Base-by-base conservation (phyloP, 1,140 invertebrate genomes). In the Trichonephila inaurata region DNA sequence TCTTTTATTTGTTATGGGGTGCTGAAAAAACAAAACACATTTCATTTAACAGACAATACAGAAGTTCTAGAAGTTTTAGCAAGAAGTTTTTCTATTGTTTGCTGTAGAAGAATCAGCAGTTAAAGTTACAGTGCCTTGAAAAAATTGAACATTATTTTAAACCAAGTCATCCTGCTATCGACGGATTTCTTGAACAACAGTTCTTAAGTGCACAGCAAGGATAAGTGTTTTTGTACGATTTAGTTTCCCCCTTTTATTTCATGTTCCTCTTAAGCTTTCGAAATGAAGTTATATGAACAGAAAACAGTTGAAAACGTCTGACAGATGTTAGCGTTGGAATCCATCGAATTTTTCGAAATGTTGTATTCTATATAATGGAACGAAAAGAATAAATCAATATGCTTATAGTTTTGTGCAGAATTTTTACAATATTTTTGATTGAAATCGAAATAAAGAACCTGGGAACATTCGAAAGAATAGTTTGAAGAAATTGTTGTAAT, bases 101-200 rank as follows among this genome's bases (percentile, higher is more conserved):
- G n/a, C 85, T 64, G 51, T 93, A 44, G 87, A 85, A 89, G 88
- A 94, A 90, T 85, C 81, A 21, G 93, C 93, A 28, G 93, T 94
- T 7, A 94, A 94, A 94, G 93, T 94, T 14, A 94, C 93, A 40
- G 87, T 94, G 24, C 85, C 90, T 85, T 94, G 87, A 94, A 94
- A 7, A 61, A 91, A 72, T n/a, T 18, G 10, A 51, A 88, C 33
- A 69, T 7, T 82, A 81, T 60, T 82, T 82, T 82, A 89, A 89
- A 64, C 28, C 19, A 88, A 24, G 10, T 40, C 58, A 40, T 28
- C 19, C 2, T 33, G 61, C 19, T 33, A 91, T 82, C 61, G 69
- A 89, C n/a, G 24, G 60, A 44, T 77, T 24, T 28, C 18, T 7
- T 60, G 28, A 72, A 10, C 64, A 77, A 72, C 40, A 60, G 51